phyloP scores from a whole-genome alignment of 2,888 invertebrate genomes.

The Volucella zonaria region DNA sequence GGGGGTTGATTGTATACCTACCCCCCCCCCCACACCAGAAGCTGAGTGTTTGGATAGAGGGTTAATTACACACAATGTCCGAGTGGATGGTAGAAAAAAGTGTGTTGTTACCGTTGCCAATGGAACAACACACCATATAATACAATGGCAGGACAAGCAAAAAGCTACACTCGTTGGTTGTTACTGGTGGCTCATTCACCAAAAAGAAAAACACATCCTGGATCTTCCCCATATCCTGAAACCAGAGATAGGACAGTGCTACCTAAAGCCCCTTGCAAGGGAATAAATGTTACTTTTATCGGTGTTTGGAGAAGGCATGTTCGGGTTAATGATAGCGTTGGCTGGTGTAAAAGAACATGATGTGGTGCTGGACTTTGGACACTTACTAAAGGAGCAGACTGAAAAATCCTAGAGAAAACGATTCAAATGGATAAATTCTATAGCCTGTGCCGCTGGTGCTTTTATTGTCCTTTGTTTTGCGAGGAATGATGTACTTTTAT shows the following conservation, averaged over 20 bases:
- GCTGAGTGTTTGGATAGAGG: constrained; percentile 59
- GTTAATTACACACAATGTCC: constrained; percentile 70
- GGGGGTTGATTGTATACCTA: constrained; percentile 57
- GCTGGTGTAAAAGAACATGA: constrained; percentile 58
- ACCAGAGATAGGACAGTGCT: constrained; percentile 23
- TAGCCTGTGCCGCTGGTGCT: constrained; percentile 34
- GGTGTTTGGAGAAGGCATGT: constrained; percentile 72
- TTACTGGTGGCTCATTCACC: too few relatives aligned
- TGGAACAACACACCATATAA: constrained; percentile 44
- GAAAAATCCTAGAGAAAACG: constrained; percentile 23
- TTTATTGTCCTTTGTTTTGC: constrained; percentile 53
- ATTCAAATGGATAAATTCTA: constrained; percentile 58
- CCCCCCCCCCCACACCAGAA: constrained; percentile 14
- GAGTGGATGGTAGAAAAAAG: constrained; percentile 24
- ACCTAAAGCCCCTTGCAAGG: constrained; percentile 50
- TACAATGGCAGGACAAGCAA: constrained; percentile 21
- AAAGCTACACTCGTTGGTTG: constrained; percentile 53
- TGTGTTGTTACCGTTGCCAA: constrained; percentile 9
- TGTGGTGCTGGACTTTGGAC: constrained; percentile 32
- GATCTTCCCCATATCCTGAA: constrained; percentile 26
- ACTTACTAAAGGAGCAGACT: constrained; percentile 16
- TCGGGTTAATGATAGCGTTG: constrained; percentile 71
- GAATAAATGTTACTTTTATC: constrained; percentile 70
- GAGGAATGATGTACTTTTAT: constrained; percentile 42
- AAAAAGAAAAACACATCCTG: constrained; percentile 17